These are phyloP conservation scores for Reticulitermes speratus DNA, from an alignment of 1,140 invertebrate species.

Conservation along the genomic window DNA sequence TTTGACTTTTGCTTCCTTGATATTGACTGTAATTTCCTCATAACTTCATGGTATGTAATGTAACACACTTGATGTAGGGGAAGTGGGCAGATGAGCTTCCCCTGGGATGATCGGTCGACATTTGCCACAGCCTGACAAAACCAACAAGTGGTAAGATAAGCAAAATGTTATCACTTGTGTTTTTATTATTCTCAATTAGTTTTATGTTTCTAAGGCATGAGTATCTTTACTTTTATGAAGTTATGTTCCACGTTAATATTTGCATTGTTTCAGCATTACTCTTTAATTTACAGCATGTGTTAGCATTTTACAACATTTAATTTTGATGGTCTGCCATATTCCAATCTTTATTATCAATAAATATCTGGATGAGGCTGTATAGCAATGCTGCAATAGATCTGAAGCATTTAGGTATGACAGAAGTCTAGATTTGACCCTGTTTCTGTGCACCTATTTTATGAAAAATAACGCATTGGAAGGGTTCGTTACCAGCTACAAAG, in stretches of 20 bases:
- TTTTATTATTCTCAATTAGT: slow-evolving; percentile 20
- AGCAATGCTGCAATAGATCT: too few relatives aligned
- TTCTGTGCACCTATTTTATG: too few relatives aligned
- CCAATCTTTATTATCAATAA: too few relatives aligned
- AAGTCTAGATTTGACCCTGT: too few relatives aligned
- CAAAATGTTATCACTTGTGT: background rate
- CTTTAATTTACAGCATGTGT: background rate
- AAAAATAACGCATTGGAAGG: too few relatives aligned
- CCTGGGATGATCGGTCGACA: slow-evolving; percentile 51
- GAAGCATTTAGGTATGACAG: too few relatives aligned
- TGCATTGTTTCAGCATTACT: background rate
- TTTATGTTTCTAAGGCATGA: background rate
- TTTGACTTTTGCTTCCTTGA: background rate
- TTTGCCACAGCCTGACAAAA: slow-evolving; percentile 45
- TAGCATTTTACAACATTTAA: background rate
- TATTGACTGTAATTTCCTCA: background rate
- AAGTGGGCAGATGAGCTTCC: slow-evolving; percentile 55
- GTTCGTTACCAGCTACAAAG: too few relatives aligned
- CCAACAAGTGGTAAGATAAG: slow-evolving; percentile 43
- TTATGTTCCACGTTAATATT: background rate
- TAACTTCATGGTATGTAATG: background rate
- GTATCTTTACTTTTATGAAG: background rate
- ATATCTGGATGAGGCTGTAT: too few relatives aligned
- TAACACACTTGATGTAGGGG: slow-evolving; percentile 47
- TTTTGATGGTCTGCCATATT: too few relatives aligned